Evolutionary conservation across 1,140 invertebrate genomes (phyloP).

Genomic region (Teleopsis dalmanni): DNA sequence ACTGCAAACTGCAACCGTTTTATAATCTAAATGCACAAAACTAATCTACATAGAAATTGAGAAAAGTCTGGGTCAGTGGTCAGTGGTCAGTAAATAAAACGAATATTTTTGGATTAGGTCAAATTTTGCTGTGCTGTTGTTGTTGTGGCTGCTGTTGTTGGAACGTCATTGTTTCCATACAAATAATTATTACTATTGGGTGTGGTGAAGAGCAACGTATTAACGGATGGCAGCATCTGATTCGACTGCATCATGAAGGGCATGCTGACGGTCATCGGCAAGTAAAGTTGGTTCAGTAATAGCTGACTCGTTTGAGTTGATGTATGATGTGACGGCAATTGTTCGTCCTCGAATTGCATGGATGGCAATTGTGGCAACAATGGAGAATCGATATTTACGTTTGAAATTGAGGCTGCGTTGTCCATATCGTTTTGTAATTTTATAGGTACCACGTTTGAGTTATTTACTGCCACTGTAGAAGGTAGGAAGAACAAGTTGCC

Average conservation of each 20-base stretch:
- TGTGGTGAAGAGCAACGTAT: constrained; percentile 30
- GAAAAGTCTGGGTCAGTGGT: too few species aligned
- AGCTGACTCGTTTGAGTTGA: background rate
- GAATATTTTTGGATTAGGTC: too few species aligned
- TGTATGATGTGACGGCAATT: background rate
- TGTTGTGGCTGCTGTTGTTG: too few species aligned
- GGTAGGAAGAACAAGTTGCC: constrained; percentile 23
- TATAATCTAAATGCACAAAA: too few species aligned
- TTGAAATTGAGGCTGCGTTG: background rate
- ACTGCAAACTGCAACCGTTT: too few species aligned
- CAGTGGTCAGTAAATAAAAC: too few species aligned
- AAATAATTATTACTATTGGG: too few species aligned
- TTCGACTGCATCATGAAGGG: constrained; percentile 30
- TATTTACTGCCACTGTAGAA: constrained; percentile 15
- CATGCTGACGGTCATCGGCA: constrained; percentile 25
- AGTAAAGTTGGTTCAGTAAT: constrained; percentile 14
- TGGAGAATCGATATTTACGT: background rate
- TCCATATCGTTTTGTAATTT: constrained; percentile 1
- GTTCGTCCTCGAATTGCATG: background rate
- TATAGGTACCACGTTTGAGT: background rate
- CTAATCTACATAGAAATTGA: too few species aligned
- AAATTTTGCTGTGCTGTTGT: too few species aligned
- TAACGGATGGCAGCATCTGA: constrained; percentile 37
- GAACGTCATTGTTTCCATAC: too few species aligned
- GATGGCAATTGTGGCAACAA: constrained; percentile 2